These are phyloP conservation scores for Paratilapia polleni DNA, from an alignment of 2,113 vertebrate genomes.

Conservation along the genomic window DNA sequence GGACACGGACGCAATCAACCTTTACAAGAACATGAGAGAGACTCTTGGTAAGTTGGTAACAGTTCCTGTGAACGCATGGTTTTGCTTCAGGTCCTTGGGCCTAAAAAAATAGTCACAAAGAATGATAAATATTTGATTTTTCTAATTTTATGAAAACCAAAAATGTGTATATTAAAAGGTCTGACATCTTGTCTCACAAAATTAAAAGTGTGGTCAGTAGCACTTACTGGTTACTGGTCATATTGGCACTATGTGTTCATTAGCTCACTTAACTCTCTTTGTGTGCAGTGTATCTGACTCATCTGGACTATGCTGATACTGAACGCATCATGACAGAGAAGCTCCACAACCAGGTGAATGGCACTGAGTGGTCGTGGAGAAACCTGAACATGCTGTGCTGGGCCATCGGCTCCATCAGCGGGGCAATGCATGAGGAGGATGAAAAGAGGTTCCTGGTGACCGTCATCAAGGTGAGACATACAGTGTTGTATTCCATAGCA, in stretches of 20 bases:
- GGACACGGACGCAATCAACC: constrained; percentile 98
- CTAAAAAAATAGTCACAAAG: not conserved
- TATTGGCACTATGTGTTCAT: not conserved
- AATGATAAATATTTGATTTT: not conserved
- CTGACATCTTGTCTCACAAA: not conserved
- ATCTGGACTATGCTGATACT: constrained; percentile 98
- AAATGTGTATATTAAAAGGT: not conserved
- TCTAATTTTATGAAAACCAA: not conserved
- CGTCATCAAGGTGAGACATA: constrained; percentile 90
- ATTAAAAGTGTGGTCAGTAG: accelerated
- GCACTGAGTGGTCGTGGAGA: constrained; percentile 99
- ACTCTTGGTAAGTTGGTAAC: constrained; percentile 85
- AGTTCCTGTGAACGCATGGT: not conserved
- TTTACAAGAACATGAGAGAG: constrained; percentile 99
- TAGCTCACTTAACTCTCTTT: not conserved
- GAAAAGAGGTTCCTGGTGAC: constrained; percentile 98
- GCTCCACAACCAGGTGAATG: constrained; percentile 99
- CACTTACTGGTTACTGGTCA: not conserved
- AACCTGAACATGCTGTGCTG: constrained; percentile 98
- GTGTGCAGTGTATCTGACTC: constrained; percentile 94
- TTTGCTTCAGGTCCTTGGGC: no score
- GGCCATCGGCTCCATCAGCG: constrained; percentile 98
- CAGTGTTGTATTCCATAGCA: not conserved
- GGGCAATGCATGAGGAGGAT: constrained; percentile 98
- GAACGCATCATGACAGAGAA: constrained; percentile 99